These are phyloP conservation scores for Geopemphigus sp. DNA, from an alignment of 1,140 invertebrate species.

Conservation along the genomic window DNA sequence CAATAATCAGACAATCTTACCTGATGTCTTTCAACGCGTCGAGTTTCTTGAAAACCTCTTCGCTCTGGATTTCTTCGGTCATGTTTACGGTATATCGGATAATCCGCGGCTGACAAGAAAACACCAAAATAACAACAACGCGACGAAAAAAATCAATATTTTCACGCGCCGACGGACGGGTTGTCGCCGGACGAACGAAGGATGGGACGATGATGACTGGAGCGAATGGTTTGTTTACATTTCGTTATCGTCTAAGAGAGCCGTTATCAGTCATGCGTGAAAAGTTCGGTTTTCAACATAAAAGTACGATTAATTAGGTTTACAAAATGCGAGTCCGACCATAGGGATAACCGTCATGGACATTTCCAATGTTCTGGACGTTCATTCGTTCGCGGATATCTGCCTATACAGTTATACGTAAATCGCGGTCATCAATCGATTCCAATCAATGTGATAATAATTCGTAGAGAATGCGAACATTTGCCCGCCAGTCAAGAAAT, in stretches of 20 bases:
- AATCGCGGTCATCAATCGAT: too few relatives aligned
- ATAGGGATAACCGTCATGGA: too few relatives aligned
- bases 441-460: too few relatives aligned
- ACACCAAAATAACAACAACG: slow-evolving; percentile 19
- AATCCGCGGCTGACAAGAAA: not conserved
- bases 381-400: too few relatives aligned
- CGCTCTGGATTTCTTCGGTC: slow-evolving; percentile 43
- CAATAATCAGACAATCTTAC: not conserved
- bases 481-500: too few relatives aligned
- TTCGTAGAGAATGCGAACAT: too few relatives aligned
- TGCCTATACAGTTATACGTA: too few relatives aligned
- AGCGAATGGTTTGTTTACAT: slow-evolving; percentile 9
- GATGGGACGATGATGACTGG: slow-evolving; percentile 30
- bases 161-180: not conserved
- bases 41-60: slow-evolving; percentile 38
- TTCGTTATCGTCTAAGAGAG: not conserved
- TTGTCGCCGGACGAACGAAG: not conserved
- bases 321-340: too few relatives aligned
- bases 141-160: slow-evolving; percentile 29
- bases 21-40: slow-evolving; percentile 44
- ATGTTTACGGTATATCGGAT: not conserved
- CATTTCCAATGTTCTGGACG: too few relatives aligned
- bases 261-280: not conserved
- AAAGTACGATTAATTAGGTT: too few relatives aligned
- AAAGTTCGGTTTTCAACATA: not conserved